Base-by-base conservation (phyloP, 2,113 vertebrate genomes). In the Phyllostomus discolor region DNA sequence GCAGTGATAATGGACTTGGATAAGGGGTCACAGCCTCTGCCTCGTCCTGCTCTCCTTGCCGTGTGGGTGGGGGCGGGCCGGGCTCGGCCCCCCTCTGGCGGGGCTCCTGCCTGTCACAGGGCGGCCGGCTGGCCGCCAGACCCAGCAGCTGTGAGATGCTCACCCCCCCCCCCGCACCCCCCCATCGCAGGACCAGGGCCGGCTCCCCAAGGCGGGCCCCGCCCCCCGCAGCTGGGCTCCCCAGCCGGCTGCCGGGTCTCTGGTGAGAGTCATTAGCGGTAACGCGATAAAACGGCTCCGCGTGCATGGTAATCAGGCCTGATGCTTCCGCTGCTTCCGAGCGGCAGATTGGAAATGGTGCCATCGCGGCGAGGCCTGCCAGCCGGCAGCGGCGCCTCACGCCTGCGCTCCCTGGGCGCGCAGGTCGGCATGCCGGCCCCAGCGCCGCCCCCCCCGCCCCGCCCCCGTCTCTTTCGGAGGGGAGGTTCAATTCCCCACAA, bases 1-100 rank as follows among this genome's bases (percentile, higher is more conserved):
- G 17, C 1, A 2, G 83, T 69, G 97, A 95, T 94, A 94, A 97
- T 95, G 92, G 96, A 75, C 97, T 92, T 70, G 94, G 79, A 97
- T 96, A 95, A 98, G 97, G 88, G 97, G 95, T 96, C 97, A 95
- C 96, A 95, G 96, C 87, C 41, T 95, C 87, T 90, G 35, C 86
- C 94, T 89, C 93, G 73, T 93, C 95, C 72, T 96, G 76, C 82
- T 48, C 17, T 92, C 94, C 91, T 82, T 50, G 80, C 12, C 0
- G 26, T 17, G 28, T 50, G 69, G 82, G 43, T 0, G 9, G 91
- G 66, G 67, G 62, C 38, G 80, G 26, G 82, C 5, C 3, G 0
- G 57, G 50, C 78, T 76, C 70, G 54, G 59, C 73, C 41, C 22
- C 31, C 24, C 24, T 75, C 19, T 67, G 76, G 28, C 8, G 9